Evolutionary conservation across 2,888 invertebrate species (phyloP).

Genomic region (Cryptocephalus moraei): DNA sequence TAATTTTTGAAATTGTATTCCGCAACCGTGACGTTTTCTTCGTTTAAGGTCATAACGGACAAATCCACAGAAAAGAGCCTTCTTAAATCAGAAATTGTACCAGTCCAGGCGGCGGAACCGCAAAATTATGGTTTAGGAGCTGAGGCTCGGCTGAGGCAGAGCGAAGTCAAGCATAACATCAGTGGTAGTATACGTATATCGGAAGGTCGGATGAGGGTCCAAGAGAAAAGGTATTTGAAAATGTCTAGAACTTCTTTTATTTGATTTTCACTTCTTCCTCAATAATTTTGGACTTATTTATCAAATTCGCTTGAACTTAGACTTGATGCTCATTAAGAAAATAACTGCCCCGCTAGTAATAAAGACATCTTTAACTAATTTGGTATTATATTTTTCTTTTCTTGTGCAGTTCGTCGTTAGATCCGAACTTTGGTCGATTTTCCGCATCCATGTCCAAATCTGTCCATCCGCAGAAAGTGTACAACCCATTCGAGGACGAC

Average conservation of each 20-base stretch:
- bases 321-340: no score
- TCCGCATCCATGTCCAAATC: slow-evolving; percentile 15
- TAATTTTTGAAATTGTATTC: neutral
- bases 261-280: no score
- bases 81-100: slow-evolving; percentile 6
- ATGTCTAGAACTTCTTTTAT: neutral
- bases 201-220: slow-evolving; percentile 46
- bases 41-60: slow-evolving; percentile 44
- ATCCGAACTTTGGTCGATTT: slow-evolving; percentile 44
- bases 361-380: no score
- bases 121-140: slow-evolving; percentile 27
- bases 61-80: slow-evolving; percentile 21
- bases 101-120: slow-evolving; percentile 3
- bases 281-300: no score
- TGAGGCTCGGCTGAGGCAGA: slow-evolving; percentile 30
- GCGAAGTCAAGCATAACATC: slow-evolving; percentile 23
- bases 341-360: no score
- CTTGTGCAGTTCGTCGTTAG: slow-evolving; percentile 51
- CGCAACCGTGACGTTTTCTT: neutral
- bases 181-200: slow-evolving; percentile 35
- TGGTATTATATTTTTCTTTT: no score
- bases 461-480: slow-evolving; percentile 8
- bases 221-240: slow-evolving; percentile 15
- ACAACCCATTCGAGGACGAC: slow-evolving; percentile 38
- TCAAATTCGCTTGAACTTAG: no score